Evolutionary conservation across 2,113 vertebrate genomes (phyloP).

Genomic region (Pterophyllum scalare): DNA sequence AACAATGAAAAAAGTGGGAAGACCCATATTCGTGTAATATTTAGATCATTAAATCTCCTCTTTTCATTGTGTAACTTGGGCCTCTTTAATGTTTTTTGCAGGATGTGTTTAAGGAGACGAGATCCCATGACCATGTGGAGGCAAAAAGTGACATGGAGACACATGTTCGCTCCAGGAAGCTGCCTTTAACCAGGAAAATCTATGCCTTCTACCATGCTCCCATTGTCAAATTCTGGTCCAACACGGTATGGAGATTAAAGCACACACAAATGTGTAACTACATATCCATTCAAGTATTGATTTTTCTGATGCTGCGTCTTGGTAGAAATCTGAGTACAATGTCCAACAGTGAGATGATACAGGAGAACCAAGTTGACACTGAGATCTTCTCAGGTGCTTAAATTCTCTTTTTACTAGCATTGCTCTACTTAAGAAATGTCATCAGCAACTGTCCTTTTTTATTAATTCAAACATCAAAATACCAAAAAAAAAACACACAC

Average conservation of each 20-base stretch:
- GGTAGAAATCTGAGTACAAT: not conserved
- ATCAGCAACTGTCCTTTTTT: too few species aligned
- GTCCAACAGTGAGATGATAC: not conserved
- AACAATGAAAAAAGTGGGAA: not conserved
- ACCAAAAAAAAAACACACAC: too few species aligned
- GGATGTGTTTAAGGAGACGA: slow-evolving; percentile 96
- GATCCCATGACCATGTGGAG: slow-evolving; percentile 82
- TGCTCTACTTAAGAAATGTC: not conserved
- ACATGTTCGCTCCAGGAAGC: slow-evolving; percentile 88
- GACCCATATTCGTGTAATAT: not conserved
- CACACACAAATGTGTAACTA: not conserved
- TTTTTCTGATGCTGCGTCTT: not conserved
- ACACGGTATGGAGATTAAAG: slow-evolving; percentile 84
- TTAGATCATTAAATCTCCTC: not conserved
- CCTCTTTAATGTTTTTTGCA: slow-evolving; percentile 64
- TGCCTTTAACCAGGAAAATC: slow-evolving; percentile 95
- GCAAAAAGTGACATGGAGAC: slow-evolving; percentile 90
- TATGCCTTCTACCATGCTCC: slow-evolving; percentile 98
- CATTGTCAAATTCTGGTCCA: slow-evolving; percentile 99
- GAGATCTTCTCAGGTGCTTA: not conserved
- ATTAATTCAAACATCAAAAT: too few species aligned
- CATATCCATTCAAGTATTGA: not conserved
- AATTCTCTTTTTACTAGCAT: not conserved
- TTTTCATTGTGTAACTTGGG: slow-evolving; percentile 21
- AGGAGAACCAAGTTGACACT: not conserved